These are phyloP conservation scores for Cyclargus thomasi DNA, from an alignment of 1,140 invertebrate species.

Conservation along the genomic window DNA sequence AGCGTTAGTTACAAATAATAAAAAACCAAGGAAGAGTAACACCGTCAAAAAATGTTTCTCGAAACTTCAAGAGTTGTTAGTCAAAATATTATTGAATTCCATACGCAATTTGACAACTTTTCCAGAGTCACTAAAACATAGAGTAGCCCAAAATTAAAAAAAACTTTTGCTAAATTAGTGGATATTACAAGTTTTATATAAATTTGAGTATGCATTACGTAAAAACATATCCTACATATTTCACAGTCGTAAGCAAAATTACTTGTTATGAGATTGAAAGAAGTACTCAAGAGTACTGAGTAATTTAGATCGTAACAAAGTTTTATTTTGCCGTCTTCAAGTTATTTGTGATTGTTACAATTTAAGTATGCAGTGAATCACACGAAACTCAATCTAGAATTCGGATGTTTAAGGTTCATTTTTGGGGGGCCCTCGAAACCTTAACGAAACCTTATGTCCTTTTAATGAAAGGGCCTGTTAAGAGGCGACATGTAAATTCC, in stretches of 20 bases:
- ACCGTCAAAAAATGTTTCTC: too few species aligned
- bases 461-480: constrained; percentile 18
- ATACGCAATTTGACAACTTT: too few species aligned
- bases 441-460: constrained; percentile 16
- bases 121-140: too few species aligned
- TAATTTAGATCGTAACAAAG: background rate
- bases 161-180: too few species aligned
- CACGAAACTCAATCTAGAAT: background rate
- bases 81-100: too few species aligned
- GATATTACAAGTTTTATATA: too few species aligned
- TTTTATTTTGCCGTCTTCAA: background rate
- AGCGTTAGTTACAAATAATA: too few species aligned
- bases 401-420: background rate
- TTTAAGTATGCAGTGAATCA: background rate
- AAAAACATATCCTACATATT: too few species aligned
- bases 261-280: background rate
- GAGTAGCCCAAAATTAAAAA: too few species aligned
- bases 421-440: background rate
- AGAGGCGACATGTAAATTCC: constrained; percentile 23
- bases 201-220: too few species aligned
- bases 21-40: too few species aligned
- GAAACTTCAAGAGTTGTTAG: too few species aligned
- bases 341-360: background rate
- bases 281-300: background rate
- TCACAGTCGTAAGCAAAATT: background rate